These are phyloP conservation scores for Synanthedon andrenaeformis DNA, from an alignment of 2,888 invertebrate genomes.

Conservation along the genomic window DNA sequence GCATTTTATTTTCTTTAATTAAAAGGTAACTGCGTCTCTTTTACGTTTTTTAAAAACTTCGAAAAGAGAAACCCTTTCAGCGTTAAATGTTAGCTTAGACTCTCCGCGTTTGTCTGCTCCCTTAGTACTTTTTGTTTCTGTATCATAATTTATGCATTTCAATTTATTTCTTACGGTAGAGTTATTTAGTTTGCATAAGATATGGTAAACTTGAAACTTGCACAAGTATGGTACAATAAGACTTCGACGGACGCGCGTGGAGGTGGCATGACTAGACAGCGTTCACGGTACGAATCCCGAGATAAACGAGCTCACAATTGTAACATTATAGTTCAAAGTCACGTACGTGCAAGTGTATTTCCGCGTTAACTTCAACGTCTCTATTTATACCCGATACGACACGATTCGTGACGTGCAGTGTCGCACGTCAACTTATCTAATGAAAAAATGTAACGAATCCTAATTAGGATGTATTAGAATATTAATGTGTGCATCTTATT, in stretches of 20 bases:
- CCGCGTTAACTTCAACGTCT: conserved; percentile 20
- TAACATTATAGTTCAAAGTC: conserved; percentile 23
- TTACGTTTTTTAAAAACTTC: too few relatives aligned
- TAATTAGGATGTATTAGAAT: too few relatives aligned
- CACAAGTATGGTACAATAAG: conserved; percentile 15
- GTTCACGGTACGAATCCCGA: conserved; percentile 4
- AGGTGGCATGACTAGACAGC: conserved; percentile 11
- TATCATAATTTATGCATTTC: neutral
- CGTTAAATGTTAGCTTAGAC: too few relatives aligned
- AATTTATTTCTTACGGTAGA: neutral
- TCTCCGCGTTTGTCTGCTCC: too few relatives aligned
- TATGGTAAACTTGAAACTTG: neutral
- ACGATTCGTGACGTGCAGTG: conserved; percentile 8
- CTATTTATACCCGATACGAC: conserved; percentile 21
- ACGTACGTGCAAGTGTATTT: conserved; percentile 24
- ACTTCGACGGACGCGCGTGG: conserved; percentile 13
- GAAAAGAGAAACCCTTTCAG: too few relatives aligned
- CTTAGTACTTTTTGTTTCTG: neutral
- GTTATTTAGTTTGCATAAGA: neutral
- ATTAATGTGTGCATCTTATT: too few relatives aligned
- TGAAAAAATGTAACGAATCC: too few relatives aligned
- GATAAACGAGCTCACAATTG: conserved; percentile 11
- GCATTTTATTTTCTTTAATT: too few relatives aligned
- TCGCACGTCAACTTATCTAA: too few relatives aligned
- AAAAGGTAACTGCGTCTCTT: too few relatives aligned